Evolutionary conservation across 1,140 invertebrate genomes (phyloP).

Genomic region (Hyposmocoma kahamanoa): DNA sequence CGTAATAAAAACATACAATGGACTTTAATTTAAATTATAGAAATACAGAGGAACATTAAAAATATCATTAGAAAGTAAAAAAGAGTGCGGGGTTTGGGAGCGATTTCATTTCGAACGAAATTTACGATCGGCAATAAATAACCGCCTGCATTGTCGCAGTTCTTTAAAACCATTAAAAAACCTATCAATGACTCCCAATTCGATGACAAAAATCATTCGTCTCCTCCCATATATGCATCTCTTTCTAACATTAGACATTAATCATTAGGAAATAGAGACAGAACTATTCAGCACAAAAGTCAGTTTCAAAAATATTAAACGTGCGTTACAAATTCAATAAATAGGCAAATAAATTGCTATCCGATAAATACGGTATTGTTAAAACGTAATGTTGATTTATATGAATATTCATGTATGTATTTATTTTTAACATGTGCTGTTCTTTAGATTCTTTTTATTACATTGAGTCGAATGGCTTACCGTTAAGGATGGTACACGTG

Average conservation of each 20-base stretch:
- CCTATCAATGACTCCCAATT: slow-evolving; percentile 56
- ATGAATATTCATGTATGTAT: slow-evolving; percentile 66
- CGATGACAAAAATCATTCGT: slow-evolving; percentile 39
- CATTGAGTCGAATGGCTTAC: too few relatives aligned
- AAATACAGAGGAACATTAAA: slow-evolving; percentile 40
- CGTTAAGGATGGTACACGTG: too few relatives aligned
- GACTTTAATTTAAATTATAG: slow-evolving; percentile 49
- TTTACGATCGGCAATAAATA: slow-evolving; percentile 67
- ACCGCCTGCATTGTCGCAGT: slow-evolving; percentile 58
- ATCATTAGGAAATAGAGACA: slow-evolving; percentile 15
- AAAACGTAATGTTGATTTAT: slow-evolving; percentile 62
- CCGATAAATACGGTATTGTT: slow-evolving; percentile 62
- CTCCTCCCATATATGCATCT: slow-evolving; percentile 20
- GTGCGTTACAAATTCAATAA: slow-evolving; percentile 67
- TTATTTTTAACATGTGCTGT: slow-evolving; percentile 33
- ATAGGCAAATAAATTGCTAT: slow-evolving; percentile 68
- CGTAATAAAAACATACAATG: too few relatives aligned
- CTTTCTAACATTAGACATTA: slow-evolving; percentile 25
- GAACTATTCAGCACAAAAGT: slow-evolving; percentile 14
- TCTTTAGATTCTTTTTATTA: too few relatives aligned
- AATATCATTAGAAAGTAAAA: slow-evolving; percentile 33
- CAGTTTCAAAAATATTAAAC: slow-evolving; percentile 40
- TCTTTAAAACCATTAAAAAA: slow-evolving; percentile 71
- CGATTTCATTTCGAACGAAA: slow-evolving; percentile 63
- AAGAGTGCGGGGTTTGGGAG: slow-evolving; percentile 49